Evolutionary conservation across 64 coral and sea anemone genomes (phyloP), one percentile per base, ranked within the genome.

Genomic region (Orbicella faveolata): DNA sequence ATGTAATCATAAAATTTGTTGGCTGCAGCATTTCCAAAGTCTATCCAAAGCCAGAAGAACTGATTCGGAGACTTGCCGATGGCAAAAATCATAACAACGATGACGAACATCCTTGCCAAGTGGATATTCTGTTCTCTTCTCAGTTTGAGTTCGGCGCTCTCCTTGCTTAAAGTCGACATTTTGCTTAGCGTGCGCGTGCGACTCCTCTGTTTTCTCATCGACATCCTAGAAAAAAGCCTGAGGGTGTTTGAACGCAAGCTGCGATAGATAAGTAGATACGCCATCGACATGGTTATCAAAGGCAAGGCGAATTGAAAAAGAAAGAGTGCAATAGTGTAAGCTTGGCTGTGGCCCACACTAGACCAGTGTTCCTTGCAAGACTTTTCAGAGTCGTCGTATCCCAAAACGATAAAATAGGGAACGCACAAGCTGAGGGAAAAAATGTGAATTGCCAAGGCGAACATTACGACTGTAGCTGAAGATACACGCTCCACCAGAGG

Each of bases 61-160:
- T 96, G 95, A 59, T 96, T 96, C n/a, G 95, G 95, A 83, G 87
- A 96, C 95, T 93, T 93, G 25, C 92, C 88, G 25, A 96, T 87
- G 12, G 95, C 83, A 74, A 96, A 96, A 20, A 96, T 92, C 17
- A 88, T 75, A 3, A 96, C 95, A 3, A 96, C 95, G 1, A 90
- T 90, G 18, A 93, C 87, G 34, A 96, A 96, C 91, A 96, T 96
- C 59, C 93, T 93, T 15, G 88, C 93, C 10, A 93, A 89, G 69
- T 76, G 88, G 66, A 90, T 80, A 82, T 81, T 76, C 70, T 83
- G 34, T 87, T 66, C 82, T 57, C 36, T 84, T 70, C 68, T 59
- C 13, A 59, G 26, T 84, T 70, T 68, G 12, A 34, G 37, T 89
- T 41, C 68, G 1, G 17, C 65, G 4, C 15, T 44, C 6, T 89